Evolutionary conservation across 2,113 vertebrate species (phyloP), one percentile per base, ranked within the genome.

Genomic region (Neogobius melanostomus): DNA sequence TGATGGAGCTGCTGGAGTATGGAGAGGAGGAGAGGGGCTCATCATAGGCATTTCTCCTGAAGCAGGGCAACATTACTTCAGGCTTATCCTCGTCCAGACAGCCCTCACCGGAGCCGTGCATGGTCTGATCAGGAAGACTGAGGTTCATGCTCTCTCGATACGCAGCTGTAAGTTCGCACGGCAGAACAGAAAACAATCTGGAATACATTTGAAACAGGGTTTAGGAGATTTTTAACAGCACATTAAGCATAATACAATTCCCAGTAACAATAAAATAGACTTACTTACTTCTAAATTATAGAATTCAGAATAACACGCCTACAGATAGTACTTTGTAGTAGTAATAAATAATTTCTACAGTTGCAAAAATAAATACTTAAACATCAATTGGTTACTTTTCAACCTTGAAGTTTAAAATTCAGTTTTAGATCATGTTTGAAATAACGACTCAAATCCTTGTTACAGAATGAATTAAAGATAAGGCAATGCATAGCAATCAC

Each of bases 1-100:
- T 93, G 68, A 96, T 92, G 59, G 94, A 91, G 5, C 81, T 67
- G 0, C 36, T 92, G 73, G 91, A 79, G 72, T 93, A 93, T 1
- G 90, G 53, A 1, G 53, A 28, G 53, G 53, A 76, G 42, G 93
- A 74, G 66, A 93, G 84, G 52, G 89, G 85, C 60, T 91, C 89
- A 6, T 93, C 88, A 0, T 90, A 92, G 74, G 85, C 68, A 66
- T 82, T 90, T 69, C 86, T 89, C 66, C 90, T 91, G 79, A 93
- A 94, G 78, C 82, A 91, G 44, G 90, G 86, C 49, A 91, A 48
- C 83, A 91, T 84, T 48, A 90, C 68, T 44, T 92, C 89, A 0
- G 69, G 59, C 76, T 93, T 92, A 66, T 89, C 77, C 6, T 73
- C 87, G 36, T 90, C 91, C n/a, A 77, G 50, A 8, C 87, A 89